Conservation (phyloP, 1,140 invertebrate species). For the Schlechtendalia chinensis region DNA sequence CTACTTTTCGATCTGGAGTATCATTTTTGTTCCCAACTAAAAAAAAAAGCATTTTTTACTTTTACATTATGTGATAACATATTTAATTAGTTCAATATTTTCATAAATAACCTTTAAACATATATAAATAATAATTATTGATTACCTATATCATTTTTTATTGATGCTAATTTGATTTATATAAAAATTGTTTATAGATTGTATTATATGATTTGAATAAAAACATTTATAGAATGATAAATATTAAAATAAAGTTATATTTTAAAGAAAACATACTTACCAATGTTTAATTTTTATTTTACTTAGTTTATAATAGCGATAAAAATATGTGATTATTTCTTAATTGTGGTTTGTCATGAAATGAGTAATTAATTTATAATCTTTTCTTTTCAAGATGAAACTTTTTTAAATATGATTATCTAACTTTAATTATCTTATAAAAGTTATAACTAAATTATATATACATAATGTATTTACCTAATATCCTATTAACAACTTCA, state of each 20-base stretch:
- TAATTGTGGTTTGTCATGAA: neutral
- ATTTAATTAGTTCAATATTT: neutral
- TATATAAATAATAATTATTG: no score
- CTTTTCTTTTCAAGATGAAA: neutral
- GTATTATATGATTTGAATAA: neutral
- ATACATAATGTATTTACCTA: constrained; percentile 66
- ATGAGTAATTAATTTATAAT: neutral
- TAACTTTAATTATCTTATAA: neutral
- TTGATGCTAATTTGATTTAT: no score
- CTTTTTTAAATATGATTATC: neutral
- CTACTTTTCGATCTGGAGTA: constrained; percentile 93
- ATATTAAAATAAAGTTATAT: no score
- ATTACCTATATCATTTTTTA: no score
- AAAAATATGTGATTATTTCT: neutral
- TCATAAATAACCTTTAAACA: no score
- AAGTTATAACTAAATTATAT: neutral
- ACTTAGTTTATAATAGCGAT: neutral
- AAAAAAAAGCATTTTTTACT: constrained; percentile 55
- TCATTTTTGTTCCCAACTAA: constrained; percentile 99
- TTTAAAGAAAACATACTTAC: neutral
- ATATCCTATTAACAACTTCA: constrained; percentile 97
- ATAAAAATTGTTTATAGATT: no score
- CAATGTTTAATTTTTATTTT: neutral
- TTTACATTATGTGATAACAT: neutral
- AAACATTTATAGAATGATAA: neutral